Evolutionary conservation across 2,113 vertebrate species (phyloP).

Genomic region (Nycticorax nycticorax): DNA sequence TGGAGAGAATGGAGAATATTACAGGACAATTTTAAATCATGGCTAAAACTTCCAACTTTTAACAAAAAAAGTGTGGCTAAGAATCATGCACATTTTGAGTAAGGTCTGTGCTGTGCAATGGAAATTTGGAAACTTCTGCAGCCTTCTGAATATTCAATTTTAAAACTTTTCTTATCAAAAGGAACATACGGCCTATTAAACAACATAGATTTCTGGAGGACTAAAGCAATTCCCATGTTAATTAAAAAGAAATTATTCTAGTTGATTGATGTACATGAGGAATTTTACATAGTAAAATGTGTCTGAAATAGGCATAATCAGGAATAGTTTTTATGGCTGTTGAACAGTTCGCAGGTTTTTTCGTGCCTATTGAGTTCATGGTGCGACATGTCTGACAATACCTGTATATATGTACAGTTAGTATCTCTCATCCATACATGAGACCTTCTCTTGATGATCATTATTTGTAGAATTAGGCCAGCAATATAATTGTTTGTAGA

Average conservation of each 20-base stretch:
- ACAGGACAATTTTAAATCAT: neutral
- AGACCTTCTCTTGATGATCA: neutral
- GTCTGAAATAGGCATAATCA: neutral
- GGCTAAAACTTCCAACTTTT: neutral
- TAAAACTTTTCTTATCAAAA: neutral
- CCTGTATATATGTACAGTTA: neutral
- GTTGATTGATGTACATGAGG: neutral
- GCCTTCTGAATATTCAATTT: neutral
- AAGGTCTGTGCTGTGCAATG: neutral
- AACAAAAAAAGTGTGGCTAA: neutral
- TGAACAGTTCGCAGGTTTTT: neutral
- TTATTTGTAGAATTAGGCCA: neutral
- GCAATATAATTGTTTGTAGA: neutral
- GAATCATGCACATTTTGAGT: neutral
- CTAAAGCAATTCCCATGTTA: neutral
- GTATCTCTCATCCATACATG: neutral
- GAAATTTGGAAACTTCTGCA: neutral
- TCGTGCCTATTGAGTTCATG: neutral
- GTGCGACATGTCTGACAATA: neutral
- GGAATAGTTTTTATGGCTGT: neutral
- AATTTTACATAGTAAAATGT: neutral
- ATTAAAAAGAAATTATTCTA: neutral
- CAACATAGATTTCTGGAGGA: neutral
- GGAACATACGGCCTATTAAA: neutral
- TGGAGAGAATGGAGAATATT: neutral